These are phyloP conservation scores for Tachina lurida DNA, from an alignment of 2,888 invertebrate genomes.

Conservation along the genomic window DNA sequence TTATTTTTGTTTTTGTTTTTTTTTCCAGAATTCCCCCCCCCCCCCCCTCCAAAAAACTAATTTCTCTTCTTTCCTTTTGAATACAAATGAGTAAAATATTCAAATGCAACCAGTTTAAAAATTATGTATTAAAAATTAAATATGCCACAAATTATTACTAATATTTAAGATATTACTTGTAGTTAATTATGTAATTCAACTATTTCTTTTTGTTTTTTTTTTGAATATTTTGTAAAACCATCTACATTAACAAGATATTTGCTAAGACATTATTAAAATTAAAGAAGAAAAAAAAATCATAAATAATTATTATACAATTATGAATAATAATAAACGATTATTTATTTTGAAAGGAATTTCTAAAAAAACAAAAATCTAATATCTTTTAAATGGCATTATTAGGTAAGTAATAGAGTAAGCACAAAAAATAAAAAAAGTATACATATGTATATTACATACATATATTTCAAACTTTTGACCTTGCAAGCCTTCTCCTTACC, in stretches of 20 bases:
- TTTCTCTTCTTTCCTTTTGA: not conserved
- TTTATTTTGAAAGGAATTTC: slow-evolving; percentile 66
- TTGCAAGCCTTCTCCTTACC: no score
- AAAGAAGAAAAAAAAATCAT: slow-evolving; percentile 21
- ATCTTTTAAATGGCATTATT: not conserved
- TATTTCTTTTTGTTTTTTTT: slow-evolving; percentile 19
- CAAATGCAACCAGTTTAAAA: slow-evolving; percentile 50
- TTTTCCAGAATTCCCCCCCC: no score
- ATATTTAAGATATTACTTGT: slow-evolving; percentile 59
- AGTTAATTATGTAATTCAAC: slow-evolving; percentile 41
- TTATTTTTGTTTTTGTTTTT: no score
- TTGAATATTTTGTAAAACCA: slow-evolving; percentile 45
- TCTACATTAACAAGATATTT: slow-evolving; percentile 58
- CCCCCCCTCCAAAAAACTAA: no score
- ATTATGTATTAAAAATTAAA: slow-evolving; percentile 63
- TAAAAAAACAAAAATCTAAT: not conserved
- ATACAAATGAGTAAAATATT: slow-evolving; percentile 69
- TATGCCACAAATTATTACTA: slow-evolving; percentile 59
- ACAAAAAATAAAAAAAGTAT: no score
- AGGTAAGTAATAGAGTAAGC: slow-evolving; percentile 3
- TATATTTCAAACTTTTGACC: no score
- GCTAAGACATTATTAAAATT: slow-evolving; percentile 61
- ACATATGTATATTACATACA: no score
- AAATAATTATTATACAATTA: slow-evolving; percentile 61
- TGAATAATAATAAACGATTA: slow-evolving; percentile 67